Conservation (phyloP, 2,888 invertebrate species). For the Perithous albicinctus region DNA sequence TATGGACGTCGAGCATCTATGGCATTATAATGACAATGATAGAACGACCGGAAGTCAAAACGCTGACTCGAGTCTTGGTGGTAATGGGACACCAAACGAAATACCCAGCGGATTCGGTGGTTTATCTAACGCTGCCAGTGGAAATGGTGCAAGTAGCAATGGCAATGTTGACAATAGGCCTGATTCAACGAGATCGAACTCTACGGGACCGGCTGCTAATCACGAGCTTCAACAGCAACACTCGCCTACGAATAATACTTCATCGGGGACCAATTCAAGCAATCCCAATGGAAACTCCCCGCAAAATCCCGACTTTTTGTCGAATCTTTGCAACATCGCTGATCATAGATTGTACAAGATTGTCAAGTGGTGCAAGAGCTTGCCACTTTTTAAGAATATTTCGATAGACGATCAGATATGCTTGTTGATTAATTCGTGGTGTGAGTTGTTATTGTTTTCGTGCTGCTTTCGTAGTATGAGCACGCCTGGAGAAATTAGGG, state of each 20-base stretch:
- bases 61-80: slow-evolving; percentile 64
- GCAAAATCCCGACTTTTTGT: slow-evolving; percentile 91
- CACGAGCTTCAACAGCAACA: slow-evolving; percentile 73
- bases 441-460: slow-evolving; percentile 95
- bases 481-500: slow-evolving; percentile 95
- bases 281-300: slow-evolving; percentile 79
- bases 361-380: slow-evolving; percentile 99
- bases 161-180: slow-evolving; percentile 66
- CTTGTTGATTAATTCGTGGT: slow-evolving; percentile 98
- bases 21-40: slow-evolving; percentile 96
- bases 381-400: slow-evolving; percentile 98
- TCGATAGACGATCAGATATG: slow-evolving; percentile 99
- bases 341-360: slow-evolving; percentile 98
- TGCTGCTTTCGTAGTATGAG: slow-evolving; percentile 97
- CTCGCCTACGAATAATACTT: slow-evolving; percentile 58
- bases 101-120: slow-evolving; percentile 32
- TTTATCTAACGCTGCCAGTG: slow-evolving; percentile 46
- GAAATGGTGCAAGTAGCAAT: slow-evolving; percentile 70
- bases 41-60: slow-evolving; percentile 86
- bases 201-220: slow-evolving; percentile 64
- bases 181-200: slow-evolving; percentile 71
- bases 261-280: slow-evolving; percentile 67
- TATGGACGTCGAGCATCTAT: slow-evolving; percentile 97
- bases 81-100: slow-evolving; percentile 42
- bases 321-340: slow-evolving; percentile 96